Evolutionary conservation across 2,888 invertebrate genomes (phyloP).

Genomic region (Invenusta paracnida): DNA sequence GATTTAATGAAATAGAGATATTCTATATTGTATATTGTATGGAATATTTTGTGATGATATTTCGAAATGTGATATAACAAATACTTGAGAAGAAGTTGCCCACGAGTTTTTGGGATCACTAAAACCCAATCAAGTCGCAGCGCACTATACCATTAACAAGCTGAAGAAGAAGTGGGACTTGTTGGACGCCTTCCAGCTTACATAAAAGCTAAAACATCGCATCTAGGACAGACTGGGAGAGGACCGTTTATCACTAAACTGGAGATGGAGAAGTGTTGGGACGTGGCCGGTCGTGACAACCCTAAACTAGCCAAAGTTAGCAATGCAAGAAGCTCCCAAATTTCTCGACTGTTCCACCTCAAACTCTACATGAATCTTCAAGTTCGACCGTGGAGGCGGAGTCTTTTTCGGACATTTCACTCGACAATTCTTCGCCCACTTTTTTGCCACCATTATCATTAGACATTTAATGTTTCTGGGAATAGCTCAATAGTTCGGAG

Average conservation of each 20-base stretch:
- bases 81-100: background rate
- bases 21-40: background rate
- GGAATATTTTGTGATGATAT: background rate
- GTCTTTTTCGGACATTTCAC: background rate
- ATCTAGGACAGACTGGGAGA: background rate
- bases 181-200: background rate
- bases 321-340: background rate
- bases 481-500: background rate
- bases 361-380: background rate
- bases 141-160: background rate
- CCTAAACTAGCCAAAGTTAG: background rate
- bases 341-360: background rate
- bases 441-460: background rate
- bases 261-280: background rate
- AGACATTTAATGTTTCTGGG: background rate
- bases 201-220: background rate
- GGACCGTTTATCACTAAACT: background rate
- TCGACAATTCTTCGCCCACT: background rate
- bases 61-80: background rate
- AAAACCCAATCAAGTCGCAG: background rate
- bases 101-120: background rate
- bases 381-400: background rate
- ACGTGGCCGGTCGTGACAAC: background rate
- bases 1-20: background rate
- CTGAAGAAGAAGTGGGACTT: background rate